These are phyloP conservation scores for Chrysopilus asiliformis DNA, from an alignment of 2,888 invertebrate species.

Conservation along the genomic window DNA sequence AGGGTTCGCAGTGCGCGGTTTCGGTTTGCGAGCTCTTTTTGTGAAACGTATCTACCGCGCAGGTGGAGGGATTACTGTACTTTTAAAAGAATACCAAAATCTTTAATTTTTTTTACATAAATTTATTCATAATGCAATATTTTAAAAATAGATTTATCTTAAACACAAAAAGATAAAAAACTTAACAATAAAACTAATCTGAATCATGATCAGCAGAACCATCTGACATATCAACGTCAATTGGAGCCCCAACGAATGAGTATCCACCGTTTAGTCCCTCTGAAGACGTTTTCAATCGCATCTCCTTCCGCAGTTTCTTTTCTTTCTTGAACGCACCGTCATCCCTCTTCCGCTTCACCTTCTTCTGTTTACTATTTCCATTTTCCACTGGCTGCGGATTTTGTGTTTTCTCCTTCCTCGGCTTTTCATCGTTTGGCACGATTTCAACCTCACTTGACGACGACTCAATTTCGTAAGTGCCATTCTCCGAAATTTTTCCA, in stretches of 20 bases:
- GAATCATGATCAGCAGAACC: not conserved
- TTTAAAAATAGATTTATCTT: no score
- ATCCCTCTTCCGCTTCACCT: not conserved
- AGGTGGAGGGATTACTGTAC: no score
- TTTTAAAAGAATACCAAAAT: no score
- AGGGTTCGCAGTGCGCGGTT: no score
- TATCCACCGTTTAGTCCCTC: conserved; percentile 22
- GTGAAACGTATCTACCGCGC: no score
- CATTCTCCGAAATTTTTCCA: conserved; percentile 9
- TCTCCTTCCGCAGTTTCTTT: conserved; percentile 23
- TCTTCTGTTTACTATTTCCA: not conserved
- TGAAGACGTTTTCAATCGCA: conserved; percentile 23
- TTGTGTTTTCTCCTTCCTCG: conserved; percentile 3
- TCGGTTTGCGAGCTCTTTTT: no score
- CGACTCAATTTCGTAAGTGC: conserved; percentile 8
- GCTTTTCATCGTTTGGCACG: conserved; percentile 6
- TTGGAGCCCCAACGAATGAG: conserved; percentile 14
- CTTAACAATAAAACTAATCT: not conserved
- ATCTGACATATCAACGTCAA: conserved; percentile 12
- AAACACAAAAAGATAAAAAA: no score
- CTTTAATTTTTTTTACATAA: no score
- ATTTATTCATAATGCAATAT: no score
- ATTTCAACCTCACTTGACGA: conserved; percentile 2
- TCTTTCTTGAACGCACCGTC: conserved; percentile 15
- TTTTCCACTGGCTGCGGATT: not conserved